Evolutionary conservation across 2,888 invertebrate genomes (phyloP), one percentile per base, ranked within the genome.

Genomic region (Apodemia zela): DNA sequence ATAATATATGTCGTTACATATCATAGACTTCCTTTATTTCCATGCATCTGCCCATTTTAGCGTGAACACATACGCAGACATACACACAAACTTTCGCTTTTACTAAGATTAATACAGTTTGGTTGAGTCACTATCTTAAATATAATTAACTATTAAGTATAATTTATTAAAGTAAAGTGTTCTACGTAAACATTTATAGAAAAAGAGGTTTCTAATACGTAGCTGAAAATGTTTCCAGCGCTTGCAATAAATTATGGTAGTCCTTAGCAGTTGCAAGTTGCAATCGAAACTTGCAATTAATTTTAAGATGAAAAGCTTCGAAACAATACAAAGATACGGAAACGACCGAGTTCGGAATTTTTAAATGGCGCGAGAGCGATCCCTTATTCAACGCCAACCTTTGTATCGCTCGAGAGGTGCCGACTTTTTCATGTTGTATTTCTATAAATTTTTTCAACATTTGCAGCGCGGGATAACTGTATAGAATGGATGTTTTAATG

Each of bases 281-380:
- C 69, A 67, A 71, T 72, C 70, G 71, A 69, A 69, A 66, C 70
- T 66, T 60, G 69, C 71, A 72, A 71, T 72, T 72, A 72, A 72
- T 72, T 71, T 72, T 66, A 70, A 71, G 71, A 69, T 70, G 69
- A 69, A 70, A 66, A 65, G 70, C 68, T 65, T 65, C 60, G 67
- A 66, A 68, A 69, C 66, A 66, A 68, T 68, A 69, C 69, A 71
- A 71, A 69, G 67, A 68, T 66, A 66, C 68, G 69, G 67, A 65
- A 68, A 51, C 68, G 68, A 65, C 66, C 58, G 68, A 67, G 66
- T 68, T 66, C 63, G 66, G 66, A 59, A 63, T 66, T 69, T 67
- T 67, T 68, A 70, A 71, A 69, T 65, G 68, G 70, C 64, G 66
- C 65, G 64, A 54, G 51, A 62, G 63, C 62, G 63, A 65, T 67